Base-by-base conservation (phyloP, 2,797 vertebrate species). In the Hirundo rustica region DNA sequence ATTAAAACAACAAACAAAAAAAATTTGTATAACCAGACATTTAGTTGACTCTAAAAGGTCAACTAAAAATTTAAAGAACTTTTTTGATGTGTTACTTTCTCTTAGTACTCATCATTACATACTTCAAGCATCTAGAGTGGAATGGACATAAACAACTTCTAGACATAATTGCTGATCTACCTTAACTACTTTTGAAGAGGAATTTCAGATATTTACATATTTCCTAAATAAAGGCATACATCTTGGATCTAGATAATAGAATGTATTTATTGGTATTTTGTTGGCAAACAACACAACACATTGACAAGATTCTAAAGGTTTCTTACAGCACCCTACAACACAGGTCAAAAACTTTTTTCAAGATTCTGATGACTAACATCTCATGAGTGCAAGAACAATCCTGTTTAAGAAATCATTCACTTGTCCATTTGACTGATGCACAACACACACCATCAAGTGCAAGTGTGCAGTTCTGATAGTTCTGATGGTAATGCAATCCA, bases 221-320 rank as follows among this genome's bases (percentile, higher is more conserved):
- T 78, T 78, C 84, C 76, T 42, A 85, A 76, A 48, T 42, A 72
- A 65, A 74, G 5, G 14, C 13, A 57, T 25, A 20, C 14, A 38
- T 38, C 26, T 68, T 62, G 5, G 21, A 67, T 83, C 29, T 45
- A 32, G 23, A 51, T 25, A 45, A 80, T 9, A 23, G 21, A 50
- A 45, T 0, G 1, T 14, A 48, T 44, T 71, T 80, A 62, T 16
- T 64, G 27, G 8, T 73, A 79, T 57, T 55, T 75, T 18, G 1
- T 22, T 14, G 11, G 44, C 75, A 79, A 87, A n/a, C 0, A 0
- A 65, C 36, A 30, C 0, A 2, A n/a, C 11, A 34, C 11, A 23
- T 6, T 30, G 9, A 45, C 29, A 84, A 68, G 38, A 29, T 72
- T 75, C 50, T n/a, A 26, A 58, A 47, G 2, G 8, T 62, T 86